These are phyloP conservation scores for Eretmochelys imbricata DNA, from an alignment of 2,113 vertebrate genomes.

Conservation along the genomic window DNA sequence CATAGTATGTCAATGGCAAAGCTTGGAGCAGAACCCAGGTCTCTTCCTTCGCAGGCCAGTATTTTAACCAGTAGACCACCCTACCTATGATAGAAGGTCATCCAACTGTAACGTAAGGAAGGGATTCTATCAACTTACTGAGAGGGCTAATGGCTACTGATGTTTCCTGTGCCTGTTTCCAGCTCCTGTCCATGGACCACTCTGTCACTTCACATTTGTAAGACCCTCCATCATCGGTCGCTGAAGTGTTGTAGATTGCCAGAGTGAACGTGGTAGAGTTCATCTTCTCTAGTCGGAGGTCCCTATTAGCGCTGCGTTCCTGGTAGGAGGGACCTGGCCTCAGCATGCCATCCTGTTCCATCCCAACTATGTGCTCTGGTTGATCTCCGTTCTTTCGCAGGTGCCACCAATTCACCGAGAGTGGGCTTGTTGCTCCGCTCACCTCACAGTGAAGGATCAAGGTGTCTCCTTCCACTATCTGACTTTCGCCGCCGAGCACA, in stretches of 20 bases:
- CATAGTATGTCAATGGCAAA: neutral
- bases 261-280: constrained; percentile 74
- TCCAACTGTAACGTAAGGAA: neutral
- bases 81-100: accelerated
- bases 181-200: constrained; percentile 21
- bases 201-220: constrained; percentile 83
- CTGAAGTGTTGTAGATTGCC: constrained; percentile 73
- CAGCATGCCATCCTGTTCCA: constrained; percentile 76
- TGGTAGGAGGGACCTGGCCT: constrained; percentile 36
- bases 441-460: constrained; percentile 81
- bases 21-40: neutral
- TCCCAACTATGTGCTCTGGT: constrained; percentile 66
- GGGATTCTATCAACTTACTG: constrained; percentile 69
- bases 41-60: neutral
- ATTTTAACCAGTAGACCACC: too few relatives aligned
- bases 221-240: constrained; percentile 47
- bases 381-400: neutral
- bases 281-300: constrained; percentile 61
- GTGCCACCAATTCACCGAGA: constrained; percentile 86
- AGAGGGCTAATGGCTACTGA: constrained; percentile 71
- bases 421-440: constrained; percentile 48
- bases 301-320: neutral
- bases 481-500: neutral
- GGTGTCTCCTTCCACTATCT: constrained; percentile 71
- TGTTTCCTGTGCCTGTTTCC: constrained; percentile 56